phyloP scores from a whole-genome alignment of 2,113 vertebrate genomes.

The Eubucco bourcierii region DNA sequence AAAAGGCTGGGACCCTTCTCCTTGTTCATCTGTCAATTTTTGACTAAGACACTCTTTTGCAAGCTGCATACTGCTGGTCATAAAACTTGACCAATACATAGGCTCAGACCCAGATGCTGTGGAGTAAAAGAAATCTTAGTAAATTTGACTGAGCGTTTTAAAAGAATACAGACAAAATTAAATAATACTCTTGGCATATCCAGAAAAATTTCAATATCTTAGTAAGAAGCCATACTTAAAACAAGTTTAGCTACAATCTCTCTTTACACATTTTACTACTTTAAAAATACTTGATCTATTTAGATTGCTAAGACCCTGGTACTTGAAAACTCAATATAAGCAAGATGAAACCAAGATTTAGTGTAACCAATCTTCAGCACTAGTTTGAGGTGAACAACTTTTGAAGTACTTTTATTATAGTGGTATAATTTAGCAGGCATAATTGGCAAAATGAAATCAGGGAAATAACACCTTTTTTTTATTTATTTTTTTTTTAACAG shows the following conservation, averaged over 20 bases:
- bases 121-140: conserved; percentile 8
- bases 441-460: background rate
- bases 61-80: conserved; percentile 98
- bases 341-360: background rate
- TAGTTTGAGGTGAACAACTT: background rate
- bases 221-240: background rate
- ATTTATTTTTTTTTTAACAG: background rate
- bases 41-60: conserved; percentile 97
- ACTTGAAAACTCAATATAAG: background rate
- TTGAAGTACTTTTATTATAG: background rate
- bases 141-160: background rate
- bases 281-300: background rate
- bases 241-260: background rate
- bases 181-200: background rate
- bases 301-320: background rate
- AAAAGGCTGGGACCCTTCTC: conserved; percentile 93
- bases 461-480: no score
- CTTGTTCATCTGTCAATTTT: conserved; percentile 93
- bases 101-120: conserved; percentile 91
- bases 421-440: background rate
- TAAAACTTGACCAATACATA: conserved; percentile 99
- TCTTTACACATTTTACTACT: background rate
- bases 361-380: background rate
- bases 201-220: background rate
- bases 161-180: background rate